Percentiles rank a stretch among this genome's conserved stretches.
Conservation (phyloP, 2,797 vertebrate species). For the Bradypodion pumilum region DNA sequence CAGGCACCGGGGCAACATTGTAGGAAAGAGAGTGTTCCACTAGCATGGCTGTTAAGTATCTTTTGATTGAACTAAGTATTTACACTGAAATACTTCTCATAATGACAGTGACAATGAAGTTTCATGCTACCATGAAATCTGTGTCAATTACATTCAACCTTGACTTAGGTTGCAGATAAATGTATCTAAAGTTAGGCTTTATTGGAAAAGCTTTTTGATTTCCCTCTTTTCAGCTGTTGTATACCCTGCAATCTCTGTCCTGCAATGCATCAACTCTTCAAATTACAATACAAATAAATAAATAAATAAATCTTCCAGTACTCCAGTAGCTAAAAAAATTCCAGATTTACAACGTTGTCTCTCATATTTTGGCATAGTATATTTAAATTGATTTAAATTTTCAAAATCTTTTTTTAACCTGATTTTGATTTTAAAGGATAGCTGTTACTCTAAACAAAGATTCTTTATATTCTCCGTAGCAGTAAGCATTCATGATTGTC, state of each 20-base stretch:
- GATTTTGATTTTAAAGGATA: background rate
- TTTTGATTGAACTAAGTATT: background rate
- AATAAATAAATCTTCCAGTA: background rate
- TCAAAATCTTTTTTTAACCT: background rate
- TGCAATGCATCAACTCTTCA: background rate
- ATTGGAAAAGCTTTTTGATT: background rate
- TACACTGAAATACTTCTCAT: background rate
- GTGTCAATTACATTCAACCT: background rate
- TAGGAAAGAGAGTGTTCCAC: background rate
- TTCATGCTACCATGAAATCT: background rate
- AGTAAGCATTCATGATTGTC: background rate
- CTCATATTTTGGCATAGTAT: background rate
- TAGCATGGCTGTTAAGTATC: background rate
- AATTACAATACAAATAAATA: background rate
- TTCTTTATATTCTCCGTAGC: background rate
- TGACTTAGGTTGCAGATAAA: background rate
- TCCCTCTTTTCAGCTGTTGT: background rate
- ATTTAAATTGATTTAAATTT: background rate
- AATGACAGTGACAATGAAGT: background rate
- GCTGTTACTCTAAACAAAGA: background rate
- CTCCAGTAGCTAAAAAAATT: background rate
- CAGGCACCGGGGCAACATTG: background rate
- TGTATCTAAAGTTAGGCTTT: background rate
- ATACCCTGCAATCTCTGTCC: background rate
- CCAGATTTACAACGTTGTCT: background rate